Percentiles rank a stretch among this genome's conserved stretches.
Evolutionary conservation across 2,113 vertebrate genomes (phyloP).

Genomic region (Tupaia chinensis): DNA sequence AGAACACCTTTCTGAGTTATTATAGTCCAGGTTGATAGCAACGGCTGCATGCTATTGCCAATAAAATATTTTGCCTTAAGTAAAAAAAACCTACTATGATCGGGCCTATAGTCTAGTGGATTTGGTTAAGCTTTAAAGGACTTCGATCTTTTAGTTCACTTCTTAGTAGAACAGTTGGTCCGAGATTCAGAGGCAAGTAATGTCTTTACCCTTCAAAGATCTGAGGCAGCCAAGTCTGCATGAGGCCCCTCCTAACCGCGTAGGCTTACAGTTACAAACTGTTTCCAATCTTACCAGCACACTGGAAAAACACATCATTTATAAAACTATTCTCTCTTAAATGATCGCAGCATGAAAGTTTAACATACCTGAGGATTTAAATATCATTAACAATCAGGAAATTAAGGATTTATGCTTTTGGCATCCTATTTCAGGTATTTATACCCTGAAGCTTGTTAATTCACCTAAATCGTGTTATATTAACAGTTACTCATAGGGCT

Average conservation of each 20-base stretch:
- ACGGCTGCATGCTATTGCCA: neutral
- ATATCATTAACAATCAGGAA: neutral
- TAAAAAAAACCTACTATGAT: neutral
- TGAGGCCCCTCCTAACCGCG: neutral
- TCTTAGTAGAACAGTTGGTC: neutral
- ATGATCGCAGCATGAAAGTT: constrained; percentile 1
- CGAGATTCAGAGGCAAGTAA: constrained; percentile 15
- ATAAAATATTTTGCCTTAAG: neutral
- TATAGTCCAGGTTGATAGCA: neutral
- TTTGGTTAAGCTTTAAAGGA: neutral
- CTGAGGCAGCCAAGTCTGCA: neutral
- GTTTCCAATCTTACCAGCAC: constrained; percentile 60
- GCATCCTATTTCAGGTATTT: neutral
- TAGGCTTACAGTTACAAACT: constrained; percentile 5
- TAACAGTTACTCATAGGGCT: neutral
- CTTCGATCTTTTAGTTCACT: neutral
- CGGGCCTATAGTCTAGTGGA: neutral
- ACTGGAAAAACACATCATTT: constrained; percentile 38
- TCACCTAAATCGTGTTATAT: neutral
- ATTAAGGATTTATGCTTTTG: neutral
- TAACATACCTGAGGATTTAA: constrained; percentile 37
- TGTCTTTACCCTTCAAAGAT: constrained; percentile 48
- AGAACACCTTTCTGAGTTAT: neutral
- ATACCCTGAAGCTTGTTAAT: constrained; percentile 11
- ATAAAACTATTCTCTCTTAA: constrained; percentile 36